phyloP scores from a whole-genome alignment of 1,140 invertebrate species.

The Druon quercuslanigerum region DNA sequence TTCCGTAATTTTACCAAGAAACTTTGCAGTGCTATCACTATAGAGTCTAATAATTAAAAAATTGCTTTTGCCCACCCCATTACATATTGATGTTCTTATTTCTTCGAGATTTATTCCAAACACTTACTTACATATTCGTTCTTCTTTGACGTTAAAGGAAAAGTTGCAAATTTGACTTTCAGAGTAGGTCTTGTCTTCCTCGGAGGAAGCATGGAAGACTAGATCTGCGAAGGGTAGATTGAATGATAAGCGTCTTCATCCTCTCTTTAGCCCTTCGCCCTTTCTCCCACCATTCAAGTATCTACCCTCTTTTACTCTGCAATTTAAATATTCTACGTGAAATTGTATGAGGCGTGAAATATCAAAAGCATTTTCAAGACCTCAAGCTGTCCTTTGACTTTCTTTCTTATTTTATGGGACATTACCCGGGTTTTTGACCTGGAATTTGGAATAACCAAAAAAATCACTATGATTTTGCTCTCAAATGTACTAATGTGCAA shows the following conservation, averaged over 20 bases:
- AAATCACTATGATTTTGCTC: too few relatives aligned
- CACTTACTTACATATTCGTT: not conserved
- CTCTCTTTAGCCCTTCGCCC: not conserved
- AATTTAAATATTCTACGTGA: slow-evolving; percentile 18
- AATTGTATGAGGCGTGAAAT: slow-evolving; percentile 24
- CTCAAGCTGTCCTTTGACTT: not conserved
- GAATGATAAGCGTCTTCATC: slow-evolving; percentile 53
- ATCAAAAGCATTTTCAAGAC: slow-evolving; percentile 11
- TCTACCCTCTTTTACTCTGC: not conserved
- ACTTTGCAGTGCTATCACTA: too few relatives aligned
- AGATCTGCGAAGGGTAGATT: slow-evolving; percentile 46
- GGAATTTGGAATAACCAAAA: too few relatives aligned
- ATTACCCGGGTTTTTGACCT: not conserved
- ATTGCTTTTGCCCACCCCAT: too few relatives aligned
- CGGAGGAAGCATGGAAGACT: slow-evolving; percentile 1
- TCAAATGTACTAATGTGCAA: too few relatives aligned
- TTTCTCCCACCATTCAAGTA: slow-evolving; percentile 6
- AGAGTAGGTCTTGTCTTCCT: slow-evolving; percentile 44
- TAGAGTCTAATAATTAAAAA: too few relatives aligned
- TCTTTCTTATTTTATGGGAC: slow-evolving; percentile 2
- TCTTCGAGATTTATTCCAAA: not conserved
- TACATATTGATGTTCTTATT: not conserved
- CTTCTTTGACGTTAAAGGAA: slow-evolving; percentile 54
- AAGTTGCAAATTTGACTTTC: slow-evolving; percentile 65
- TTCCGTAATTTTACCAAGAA: too few relatives aligned